Conservation (phyloP, 2,113 vertebrate genomes). For the Ploceus nigricollis region DNA sequence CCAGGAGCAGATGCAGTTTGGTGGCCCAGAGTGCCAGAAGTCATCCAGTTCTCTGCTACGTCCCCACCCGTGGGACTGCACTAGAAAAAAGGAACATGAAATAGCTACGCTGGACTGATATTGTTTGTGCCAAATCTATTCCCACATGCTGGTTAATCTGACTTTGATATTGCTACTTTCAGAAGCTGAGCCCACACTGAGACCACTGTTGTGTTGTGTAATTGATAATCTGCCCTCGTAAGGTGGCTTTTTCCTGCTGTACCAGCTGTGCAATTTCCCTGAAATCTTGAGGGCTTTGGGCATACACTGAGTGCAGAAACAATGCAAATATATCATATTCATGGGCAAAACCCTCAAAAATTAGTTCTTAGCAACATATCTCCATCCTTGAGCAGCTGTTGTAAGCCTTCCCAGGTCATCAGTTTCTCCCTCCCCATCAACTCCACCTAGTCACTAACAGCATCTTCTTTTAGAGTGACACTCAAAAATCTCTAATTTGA, state of each 20-base stretch:
- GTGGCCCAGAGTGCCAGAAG: not conserved
- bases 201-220: not conserved
- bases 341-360: not conserved
- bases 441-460: not conserved
- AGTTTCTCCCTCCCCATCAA: not conserved
- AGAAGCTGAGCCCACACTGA: not conserved
- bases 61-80: not conserved
- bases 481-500: not conserved
- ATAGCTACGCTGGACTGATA: not conserved
- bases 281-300: not conserved
- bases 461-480: not conserved
- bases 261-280: not conserved
- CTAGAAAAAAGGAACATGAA: not conserved
- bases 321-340: not conserved
- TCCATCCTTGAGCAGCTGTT: not conserved
- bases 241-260: not conserved
- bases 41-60: not conserved
- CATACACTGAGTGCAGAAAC: not conserved
- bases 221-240: not conserved
- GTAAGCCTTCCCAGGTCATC: not conserved
- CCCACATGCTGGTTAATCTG: constrained; percentile 1
- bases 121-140: constrained; percentile 21
- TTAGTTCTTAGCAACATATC: not conserved
- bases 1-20: not conserved
- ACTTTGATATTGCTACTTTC: constrained; percentile 36